phyloP scores from a whole-genome alignment of 2,113 vertebrate genomes.

The Oncorhynchus mykiss region DNA sequence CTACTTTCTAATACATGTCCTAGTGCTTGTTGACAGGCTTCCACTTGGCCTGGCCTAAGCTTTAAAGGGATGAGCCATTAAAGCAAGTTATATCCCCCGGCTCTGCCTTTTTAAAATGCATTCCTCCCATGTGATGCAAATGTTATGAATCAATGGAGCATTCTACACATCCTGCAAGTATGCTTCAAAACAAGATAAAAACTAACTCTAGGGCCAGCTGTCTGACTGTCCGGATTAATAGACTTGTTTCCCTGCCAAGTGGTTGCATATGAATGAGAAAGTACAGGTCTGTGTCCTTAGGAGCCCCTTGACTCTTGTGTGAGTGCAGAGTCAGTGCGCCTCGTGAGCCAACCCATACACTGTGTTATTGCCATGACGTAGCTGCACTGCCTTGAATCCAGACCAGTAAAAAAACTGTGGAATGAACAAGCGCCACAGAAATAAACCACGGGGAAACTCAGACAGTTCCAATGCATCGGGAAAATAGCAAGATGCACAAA shows the following conservation, averaged over 20 bases:
- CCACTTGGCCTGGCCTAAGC: constrained; percentile 25
- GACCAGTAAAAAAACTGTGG: constrained; percentile 28
- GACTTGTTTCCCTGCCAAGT: constrained; percentile 1
- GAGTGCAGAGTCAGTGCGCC: too few relatives aligned
- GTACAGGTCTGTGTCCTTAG: constrained; percentile 2
- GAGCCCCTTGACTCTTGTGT: background rate
- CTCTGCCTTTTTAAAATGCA: constrained; percentile 12
- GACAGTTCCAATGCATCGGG: constrained; percentile 46
- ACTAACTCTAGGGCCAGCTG: constrained; percentile 2
- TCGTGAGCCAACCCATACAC: constrained; percentile 3
- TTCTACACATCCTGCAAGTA: background rate
- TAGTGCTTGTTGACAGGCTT: constrained; percentile 28
- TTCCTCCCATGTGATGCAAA: constrained; percentile 5
- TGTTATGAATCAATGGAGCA: constrained; percentile 11
- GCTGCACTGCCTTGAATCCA: constrained; percentile 30
- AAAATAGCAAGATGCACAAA: constrained; percentile 43
- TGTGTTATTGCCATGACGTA: constrained; percentile 40
- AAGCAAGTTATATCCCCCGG: constrained; percentile 24
- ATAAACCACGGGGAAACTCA: constrained; percentile 31
- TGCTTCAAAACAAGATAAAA: constrained; percentile 3
- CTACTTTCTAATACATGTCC: background rate
- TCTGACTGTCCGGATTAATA: constrained; percentile 1
- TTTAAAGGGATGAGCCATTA: constrained; percentile 49
- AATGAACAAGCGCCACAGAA: constrained; percentile 16
- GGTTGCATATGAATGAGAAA: background rate